Base-by-base conservation (phyloP, 2,113 vertebrate species). In the Poeciliopsis prolifica region DNA sequence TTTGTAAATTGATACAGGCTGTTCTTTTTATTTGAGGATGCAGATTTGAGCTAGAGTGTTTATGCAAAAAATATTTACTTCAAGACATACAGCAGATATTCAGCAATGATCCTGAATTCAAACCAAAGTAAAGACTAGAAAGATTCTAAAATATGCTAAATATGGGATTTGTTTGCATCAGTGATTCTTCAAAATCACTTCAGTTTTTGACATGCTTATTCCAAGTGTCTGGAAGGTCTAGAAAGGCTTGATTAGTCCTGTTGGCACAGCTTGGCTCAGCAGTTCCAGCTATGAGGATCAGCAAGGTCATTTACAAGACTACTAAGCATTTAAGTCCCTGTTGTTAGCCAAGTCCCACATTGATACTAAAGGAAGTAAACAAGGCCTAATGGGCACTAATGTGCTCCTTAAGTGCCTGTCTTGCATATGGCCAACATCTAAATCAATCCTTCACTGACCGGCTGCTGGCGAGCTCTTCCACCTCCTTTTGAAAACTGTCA, bases 341-440 rank as follows among this genome's bases (percentile, higher is more conserved):
- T 82, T 74, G 67, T 78, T 77, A 78, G 81, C 88, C 91, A 83
- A 82, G 80, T 81, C 80, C 80, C 65, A 58, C 81, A 65, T 73
- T 66, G 68, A 81, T 73, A 65, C 73, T 82, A 74, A 74, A 63
- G 85, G 85, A 90, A 85, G 89, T 89, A 91, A 91, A 93, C 90
- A 91, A 85, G 81, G 28, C 85, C 81, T 92, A 93, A 93, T 92
- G 90, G 88, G 31, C 48, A 79, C 84, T 93, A 93, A 92, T 93
- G 91, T 87, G 85, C 71, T 88, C 82, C 88, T 87, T 89, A 92
- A 92, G 89, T 87, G 90, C 87, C 77, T 48, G 68, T 83, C 81
- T 82, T 89, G 88, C 84, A 90, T 89, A 86, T 68, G 82, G 85
- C 66, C 82, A 74, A 78, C 22, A 79, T 85, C 82, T 77, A 69